A percentile compares a stretch with the other conserved stretches of the same genome.
Evolutionary conservation across 1,140 invertebrate species (phyloP).

Genomic region (Aphis gossypii): DNA sequence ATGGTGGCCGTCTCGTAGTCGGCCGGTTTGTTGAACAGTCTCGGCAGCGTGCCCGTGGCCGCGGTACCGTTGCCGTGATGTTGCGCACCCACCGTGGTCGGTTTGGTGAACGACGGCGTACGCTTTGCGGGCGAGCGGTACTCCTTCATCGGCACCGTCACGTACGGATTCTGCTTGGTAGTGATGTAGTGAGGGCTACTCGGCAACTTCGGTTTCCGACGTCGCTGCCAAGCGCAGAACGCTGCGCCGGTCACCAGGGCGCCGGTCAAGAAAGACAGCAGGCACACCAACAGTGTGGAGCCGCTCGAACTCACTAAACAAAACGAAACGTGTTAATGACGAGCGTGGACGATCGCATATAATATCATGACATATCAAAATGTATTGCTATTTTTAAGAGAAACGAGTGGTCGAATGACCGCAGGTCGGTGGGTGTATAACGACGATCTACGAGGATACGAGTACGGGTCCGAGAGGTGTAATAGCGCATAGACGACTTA

Average conservation of each 20-base stretch:
- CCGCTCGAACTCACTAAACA: neutral
- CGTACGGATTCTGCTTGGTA: conserved; percentile 81
- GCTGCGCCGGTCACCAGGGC: conserved; percentile 60
- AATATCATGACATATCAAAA: neutral
- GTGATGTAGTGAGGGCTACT: conserved; percentile 80
- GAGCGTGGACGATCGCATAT: neutral
- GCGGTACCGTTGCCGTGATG: conserved; percentile 58
- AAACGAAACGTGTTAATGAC: neutral
- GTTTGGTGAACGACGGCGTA: conserved; percentile 62
- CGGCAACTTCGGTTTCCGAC: conserved; percentile 68
- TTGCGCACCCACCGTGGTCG: conserved; percentile 51
- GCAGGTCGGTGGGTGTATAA: too few relatives aligned
- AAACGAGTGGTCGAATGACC: too few relatives aligned
- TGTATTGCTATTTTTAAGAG: fast-evolving
- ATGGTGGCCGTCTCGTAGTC: conserved; percentile 82
- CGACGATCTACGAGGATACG: too few relatives aligned
- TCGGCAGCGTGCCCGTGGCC: conserved; percentile 67
- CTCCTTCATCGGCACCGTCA: conserved; percentile 79
- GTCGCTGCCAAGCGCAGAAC: conserved; percentile 65
- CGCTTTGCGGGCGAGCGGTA: conserved; percentile 64
- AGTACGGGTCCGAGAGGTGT: too few relatives aligned
- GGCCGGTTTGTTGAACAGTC: conserved; percentile 70
- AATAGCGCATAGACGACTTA: too few relatives aligned
- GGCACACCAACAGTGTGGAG: conserved; percentile 21
- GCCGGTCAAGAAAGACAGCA: conserved; percentile 63